Evolutionary conservation across 1,140 invertebrate genomes (phyloP).

Genomic region (Matsumurasca onukii): DNA sequence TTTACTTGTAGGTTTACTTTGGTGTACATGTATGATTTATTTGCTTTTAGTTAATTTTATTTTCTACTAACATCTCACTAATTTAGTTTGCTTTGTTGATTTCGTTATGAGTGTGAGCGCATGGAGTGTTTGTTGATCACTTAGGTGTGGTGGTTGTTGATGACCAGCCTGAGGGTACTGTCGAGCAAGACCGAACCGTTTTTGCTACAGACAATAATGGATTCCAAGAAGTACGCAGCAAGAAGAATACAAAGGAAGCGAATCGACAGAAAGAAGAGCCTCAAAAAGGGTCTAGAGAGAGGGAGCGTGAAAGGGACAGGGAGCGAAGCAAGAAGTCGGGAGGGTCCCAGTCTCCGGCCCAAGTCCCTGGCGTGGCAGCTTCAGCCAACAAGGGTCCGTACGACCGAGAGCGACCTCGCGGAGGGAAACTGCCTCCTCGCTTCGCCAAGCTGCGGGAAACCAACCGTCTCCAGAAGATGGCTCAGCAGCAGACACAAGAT

Average conservation of each 20-base stretch:
- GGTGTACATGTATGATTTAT: no score
- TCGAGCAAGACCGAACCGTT: conserved; percentile 47
- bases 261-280: conserved; percentile 56
- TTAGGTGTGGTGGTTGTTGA: conserved; percentile 60
- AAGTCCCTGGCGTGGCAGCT: background rate
- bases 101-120: conserved; percentile 35
- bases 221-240: conserved; percentile 85
- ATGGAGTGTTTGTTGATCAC: conserved; percentile 33
- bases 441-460: conserved; percentile 73
- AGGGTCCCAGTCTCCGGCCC: background rate
- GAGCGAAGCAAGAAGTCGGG: conserved; percentile 1
- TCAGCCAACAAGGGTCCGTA: conserved; percentile 10
- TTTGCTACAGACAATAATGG: conserved; percentile 60
- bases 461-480: conserved; percentile 51
- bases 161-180: conserved; percentile 50
- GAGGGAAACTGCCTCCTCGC: conserved; percentile 68
- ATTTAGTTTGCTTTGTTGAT: conserved; percentile 32
- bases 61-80: conserved; percentile 22
- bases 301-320: conserved; percentile 32
- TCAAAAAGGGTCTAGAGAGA: conserved; percentile 50
- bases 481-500: conserved; percentile 47
- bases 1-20: no score
- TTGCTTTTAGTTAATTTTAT: no score
- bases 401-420: background rate
- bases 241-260: conserved; percentile 69